Evolutionary conservation across 2,797 vertebrate genomes (phyloP).

Genomic region (Sebastes steindachneri): DNA sequence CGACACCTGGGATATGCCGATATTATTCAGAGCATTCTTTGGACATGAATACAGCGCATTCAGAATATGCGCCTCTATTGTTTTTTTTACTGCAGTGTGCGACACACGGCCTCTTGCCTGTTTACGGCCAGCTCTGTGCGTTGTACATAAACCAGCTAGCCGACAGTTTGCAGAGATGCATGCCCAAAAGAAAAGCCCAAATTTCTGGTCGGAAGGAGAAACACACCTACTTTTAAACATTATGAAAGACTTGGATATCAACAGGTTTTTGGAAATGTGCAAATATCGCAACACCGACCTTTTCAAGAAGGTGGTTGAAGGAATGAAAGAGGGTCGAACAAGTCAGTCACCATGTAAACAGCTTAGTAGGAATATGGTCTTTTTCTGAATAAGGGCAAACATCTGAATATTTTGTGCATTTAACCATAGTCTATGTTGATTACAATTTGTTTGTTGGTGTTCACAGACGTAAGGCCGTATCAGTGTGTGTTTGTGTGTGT

Average conservation of each 20-base stretch:
- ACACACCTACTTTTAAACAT: too few relatives aligned
- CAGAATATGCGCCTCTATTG: fast-evolving
- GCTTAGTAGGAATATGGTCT: background rate
- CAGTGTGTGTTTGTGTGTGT: background rate
- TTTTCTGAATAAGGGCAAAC: background rate
- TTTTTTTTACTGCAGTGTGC: fast-evolving
- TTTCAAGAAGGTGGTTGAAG: background rate
- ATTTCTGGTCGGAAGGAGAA: too few relatives aligned
- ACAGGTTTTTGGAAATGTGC: too few relatives aligned
- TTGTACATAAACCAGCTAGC: too few relatives aligned
- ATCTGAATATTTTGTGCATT: background rate
- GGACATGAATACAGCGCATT: too few relatives aligned
- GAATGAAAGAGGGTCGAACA: background rate
- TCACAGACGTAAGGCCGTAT: background rate
- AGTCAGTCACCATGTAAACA: background rate
- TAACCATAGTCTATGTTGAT: background rate
- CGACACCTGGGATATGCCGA: fast-evolving
- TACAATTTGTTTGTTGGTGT: background rate
- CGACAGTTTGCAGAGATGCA: too few relatives aligned
- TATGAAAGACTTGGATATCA: too few relatives aligned
- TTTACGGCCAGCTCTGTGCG: fast-evolving
- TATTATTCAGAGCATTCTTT: too few relatives aligned
- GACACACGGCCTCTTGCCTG: too few relatives aligned
- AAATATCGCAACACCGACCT: too few relatives aligned
- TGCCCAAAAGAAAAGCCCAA: too few relatives aligned